A percentile compares a stretch with the other conserved stretches of the same genome.
These are phyloP conservation scores for Mohoua ochrocephala DNA, from an alignment of 2,113 vertebrate species.

Conservation along the genomic window DNA sequence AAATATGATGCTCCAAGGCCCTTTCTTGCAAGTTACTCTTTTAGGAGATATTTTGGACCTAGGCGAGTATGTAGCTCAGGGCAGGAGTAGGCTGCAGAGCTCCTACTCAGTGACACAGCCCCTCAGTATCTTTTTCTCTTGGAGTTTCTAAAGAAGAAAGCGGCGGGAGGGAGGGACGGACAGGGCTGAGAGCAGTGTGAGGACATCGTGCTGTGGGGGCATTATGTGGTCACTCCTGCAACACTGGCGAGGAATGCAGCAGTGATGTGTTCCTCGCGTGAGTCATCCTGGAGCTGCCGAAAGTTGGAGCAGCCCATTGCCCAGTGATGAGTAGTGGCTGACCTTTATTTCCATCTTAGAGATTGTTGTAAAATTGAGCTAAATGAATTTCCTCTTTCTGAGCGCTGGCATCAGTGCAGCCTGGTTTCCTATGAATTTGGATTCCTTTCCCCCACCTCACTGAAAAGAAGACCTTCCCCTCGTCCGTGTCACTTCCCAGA, in stretches of 20 bases:
- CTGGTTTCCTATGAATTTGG: neutral
- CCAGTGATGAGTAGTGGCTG: neutral
- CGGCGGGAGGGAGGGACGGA: accelerated
- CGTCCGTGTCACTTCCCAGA: neutral
- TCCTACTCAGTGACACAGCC: neutral
- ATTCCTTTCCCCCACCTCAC: neutral
- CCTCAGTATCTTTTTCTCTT: neutral
- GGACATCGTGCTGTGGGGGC: neutral
- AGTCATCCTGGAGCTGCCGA: neutral
- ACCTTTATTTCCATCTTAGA: conserved; percentile 13
- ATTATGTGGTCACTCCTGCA: conserved; percentile 1
- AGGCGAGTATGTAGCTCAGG: neutral
- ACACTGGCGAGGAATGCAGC: neutral
- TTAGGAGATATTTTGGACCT: neutral
- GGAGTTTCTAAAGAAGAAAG: neutral
- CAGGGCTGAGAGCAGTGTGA: neutral
- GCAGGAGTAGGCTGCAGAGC: neutral
- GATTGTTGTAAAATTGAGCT: neutral
- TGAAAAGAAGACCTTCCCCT: neutral
- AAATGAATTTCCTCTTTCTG: neutral
- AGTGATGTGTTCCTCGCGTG: neutral
- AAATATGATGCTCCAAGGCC: accelerated
- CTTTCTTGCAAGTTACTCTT: neutral
- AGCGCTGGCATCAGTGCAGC: neutral
- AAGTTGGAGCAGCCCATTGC: neutral